Percentiles rank a stretch among this genome's conserved stretches.
phyloP scores from a whole-genome alignment of 2,888 invertebrate genomes.

The Cheilosia scutellata region DNA sequence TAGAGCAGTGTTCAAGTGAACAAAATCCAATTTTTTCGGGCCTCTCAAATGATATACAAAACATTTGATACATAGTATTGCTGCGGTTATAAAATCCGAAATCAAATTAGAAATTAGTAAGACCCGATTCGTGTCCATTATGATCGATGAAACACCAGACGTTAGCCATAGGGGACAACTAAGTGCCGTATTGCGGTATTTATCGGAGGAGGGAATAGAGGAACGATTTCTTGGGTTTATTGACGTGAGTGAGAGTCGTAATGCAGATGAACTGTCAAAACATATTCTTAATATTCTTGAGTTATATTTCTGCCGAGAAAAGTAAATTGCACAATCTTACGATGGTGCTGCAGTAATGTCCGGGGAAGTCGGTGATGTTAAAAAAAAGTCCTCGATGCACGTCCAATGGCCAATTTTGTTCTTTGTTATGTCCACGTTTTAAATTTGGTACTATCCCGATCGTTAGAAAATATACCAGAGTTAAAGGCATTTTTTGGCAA shows the following conservation, averaged over 20 bases:
- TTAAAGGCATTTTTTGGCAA: constrained; percentile 22
- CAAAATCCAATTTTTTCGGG: constrained; percentile 14
- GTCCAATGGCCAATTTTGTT: constrained; percentile 29
- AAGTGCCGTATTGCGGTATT: not conserved
- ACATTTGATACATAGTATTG: constrained; percentile 38
- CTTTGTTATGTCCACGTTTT: constrained; percentile 22
- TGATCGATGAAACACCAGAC: constrained; percentile 25
- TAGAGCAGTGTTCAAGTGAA: constrained; percentile 38
- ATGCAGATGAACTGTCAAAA: constrained; percentile 33
- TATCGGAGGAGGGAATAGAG: constrained; percentile 32
- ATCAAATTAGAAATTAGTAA: constrained; percentile 18
- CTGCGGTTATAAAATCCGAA: constrained; percentile 20
- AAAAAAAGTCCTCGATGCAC: constrained; percentile 26
- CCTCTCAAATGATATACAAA: constrained; percentile 5
- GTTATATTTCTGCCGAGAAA: constrained; percentile 19
- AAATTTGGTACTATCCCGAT: constrained; percentile 30
- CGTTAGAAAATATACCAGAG: constrained; percentile 26
- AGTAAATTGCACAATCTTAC: constrained; percentile 37
- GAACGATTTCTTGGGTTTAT: constrained; percentile 22
- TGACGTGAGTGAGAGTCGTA: constrained; percentile 29
- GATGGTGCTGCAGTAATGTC: constrained; percentile 38
- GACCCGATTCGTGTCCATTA: constrained; percentile 30
- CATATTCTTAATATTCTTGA: constrained; percentile 36
- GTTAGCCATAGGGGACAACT: no score
- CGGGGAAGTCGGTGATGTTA: constrained; percentile 28